These are phyloP conservation scores for Recurvirostra avosetta DNA, from an alignment of 2,113 vertebrate genomes.

Conservation along the genomic window DNA sequence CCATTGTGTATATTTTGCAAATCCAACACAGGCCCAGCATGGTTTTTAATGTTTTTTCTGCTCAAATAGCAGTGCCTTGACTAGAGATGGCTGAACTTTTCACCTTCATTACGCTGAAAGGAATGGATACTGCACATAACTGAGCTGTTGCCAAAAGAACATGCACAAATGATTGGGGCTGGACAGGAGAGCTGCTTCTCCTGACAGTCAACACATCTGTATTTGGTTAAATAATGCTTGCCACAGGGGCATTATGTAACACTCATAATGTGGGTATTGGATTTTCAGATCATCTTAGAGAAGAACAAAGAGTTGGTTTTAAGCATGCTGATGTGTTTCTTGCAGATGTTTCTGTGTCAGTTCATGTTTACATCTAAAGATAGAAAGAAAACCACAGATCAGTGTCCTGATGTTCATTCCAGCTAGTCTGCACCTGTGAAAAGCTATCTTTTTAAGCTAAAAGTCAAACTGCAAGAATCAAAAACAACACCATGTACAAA, in stretches of 20 bases:
- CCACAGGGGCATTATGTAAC: constrained; percentile 56
- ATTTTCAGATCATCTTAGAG: constrained; percentile 23
- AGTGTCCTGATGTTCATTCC: background rate
- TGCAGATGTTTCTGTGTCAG: constrained; percentile 5
- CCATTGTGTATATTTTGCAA: background rate
- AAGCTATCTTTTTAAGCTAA: background rate
- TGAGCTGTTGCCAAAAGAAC: constrained; percentile 53
- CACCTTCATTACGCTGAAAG: background rate
- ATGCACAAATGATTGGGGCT: constrained; percentile 30
- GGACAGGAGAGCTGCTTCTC: constrained; percentile 36
- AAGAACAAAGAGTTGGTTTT: constrained; percentile 31
- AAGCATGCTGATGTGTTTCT: constrained; percentile 21
- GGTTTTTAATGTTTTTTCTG: background rate
- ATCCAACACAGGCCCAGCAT: background rate
- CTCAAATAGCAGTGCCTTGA: background rate
- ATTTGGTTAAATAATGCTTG: constrained; percentile 39
- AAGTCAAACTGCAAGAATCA: constrained; percentile 5
- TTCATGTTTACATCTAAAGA: constrained; percentile 5
- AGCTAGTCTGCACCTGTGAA: background rate
- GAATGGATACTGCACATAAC: constrained; percentile 45
- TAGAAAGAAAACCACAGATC: background rate
- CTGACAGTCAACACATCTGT: constrained; percentile 50
- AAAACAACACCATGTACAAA: background rate
- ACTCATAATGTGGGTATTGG: constrained; percentile 38
- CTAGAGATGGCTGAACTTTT: constrained; percentile 55